A percentile compares a stretch with the other conserved stretches of the same genome.
Evolutionary conservation across 2,797 vertebrate species (phyloP).

Genomic region (Xiphorhynchus erythropygius): DNA sequence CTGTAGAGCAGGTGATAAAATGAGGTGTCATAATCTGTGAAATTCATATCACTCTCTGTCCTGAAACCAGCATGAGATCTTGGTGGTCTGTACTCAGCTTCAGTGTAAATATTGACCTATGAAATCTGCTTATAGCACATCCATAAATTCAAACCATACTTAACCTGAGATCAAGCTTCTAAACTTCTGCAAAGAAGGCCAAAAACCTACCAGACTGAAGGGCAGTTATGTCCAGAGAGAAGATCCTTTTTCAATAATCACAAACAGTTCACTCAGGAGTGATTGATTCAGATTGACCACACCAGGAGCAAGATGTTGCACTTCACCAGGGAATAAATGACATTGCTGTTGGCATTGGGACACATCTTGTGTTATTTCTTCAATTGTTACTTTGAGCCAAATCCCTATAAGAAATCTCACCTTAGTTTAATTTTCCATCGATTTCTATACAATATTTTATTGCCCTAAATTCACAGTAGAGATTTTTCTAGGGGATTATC

Average conservation of each 20-base stretch:
- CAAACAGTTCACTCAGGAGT: background rate
- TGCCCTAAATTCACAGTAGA: background rate
- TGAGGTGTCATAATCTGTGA: background rate
- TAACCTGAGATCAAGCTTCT: background rate
- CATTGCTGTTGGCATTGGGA: background rate
- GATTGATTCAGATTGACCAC: background rate
- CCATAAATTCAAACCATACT: background rate
- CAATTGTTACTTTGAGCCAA: background rate
- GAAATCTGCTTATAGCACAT: background rate
- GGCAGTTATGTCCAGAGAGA: background rate
- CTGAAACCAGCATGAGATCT: background rate
- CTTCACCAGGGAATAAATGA: background rate
- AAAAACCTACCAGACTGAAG: background rate
- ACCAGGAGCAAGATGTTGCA: background rate
- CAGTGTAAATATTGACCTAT: background rate
- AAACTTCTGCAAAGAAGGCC: background rate
- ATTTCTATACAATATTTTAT: background rate
- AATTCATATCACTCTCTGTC: background rate
- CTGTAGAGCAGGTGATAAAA: background rate
- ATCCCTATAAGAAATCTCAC: background rate
- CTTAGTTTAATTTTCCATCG: background rate
- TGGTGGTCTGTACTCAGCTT: background rate
- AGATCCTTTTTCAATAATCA: background rate
- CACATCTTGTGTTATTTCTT: background rate
- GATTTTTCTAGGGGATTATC: background rate